Evolutionary conservation across 1,140 invertebrate species (phyloP).

Genomic region (Drosophila sucinea): DNA sequence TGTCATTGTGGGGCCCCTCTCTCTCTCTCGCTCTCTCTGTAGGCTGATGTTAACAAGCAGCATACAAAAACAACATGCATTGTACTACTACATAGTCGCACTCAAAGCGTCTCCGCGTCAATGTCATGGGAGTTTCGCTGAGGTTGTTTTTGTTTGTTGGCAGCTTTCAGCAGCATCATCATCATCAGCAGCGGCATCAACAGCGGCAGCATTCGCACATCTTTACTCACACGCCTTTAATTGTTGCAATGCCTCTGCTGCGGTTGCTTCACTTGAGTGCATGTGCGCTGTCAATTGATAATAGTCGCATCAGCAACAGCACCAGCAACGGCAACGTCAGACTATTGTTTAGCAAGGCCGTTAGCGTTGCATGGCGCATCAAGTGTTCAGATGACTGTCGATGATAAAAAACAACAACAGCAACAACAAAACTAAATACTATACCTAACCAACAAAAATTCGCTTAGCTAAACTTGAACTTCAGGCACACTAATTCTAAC

Average conservation of each 20-base stretch:
- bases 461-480: slow-evolving; percentile 67
- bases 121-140: slow-evolving; percentile 72
- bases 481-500: slow-evolving; percentile 56
- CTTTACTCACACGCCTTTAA: slow-evolving; percentile 66
- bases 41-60: slow-evolving; percentile 65
- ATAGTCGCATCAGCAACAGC: slow-evolving; percentile 48
- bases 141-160: slow-evolving; percentile 15
- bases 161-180: slow-evolving; percentile 39
- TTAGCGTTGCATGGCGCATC: slow-evolving; percentile 79
- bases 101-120: slow-evolving; percentile 43
- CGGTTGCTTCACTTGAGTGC: slow-evolving; percentile 66
- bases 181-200: slow-evolving; percentile 41
- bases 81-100: slow-evolving; percentile 50
- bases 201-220: slow-evolving; percentile 47
- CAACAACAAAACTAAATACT: neutral
- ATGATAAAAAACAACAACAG: neutral
- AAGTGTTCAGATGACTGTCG: slow-evolving; percentile 32
- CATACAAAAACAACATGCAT: slow-evolving; percentile 44
- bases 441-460: slow-evolving; percentile 63
- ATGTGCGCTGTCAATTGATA: slow-evolving; percentile 76
- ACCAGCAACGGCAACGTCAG: slow-evolving; percentile 36
- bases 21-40: neutral
- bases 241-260: slow-evolving; percentile 58
- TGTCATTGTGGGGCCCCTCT: slow-evolving; percentile 47
- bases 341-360: slow-evolving; percentile 80